Evolutionary conservation across 2,797 vertebrate species (phyloP).

Genomic region (Australoheros facetus): DNA sequence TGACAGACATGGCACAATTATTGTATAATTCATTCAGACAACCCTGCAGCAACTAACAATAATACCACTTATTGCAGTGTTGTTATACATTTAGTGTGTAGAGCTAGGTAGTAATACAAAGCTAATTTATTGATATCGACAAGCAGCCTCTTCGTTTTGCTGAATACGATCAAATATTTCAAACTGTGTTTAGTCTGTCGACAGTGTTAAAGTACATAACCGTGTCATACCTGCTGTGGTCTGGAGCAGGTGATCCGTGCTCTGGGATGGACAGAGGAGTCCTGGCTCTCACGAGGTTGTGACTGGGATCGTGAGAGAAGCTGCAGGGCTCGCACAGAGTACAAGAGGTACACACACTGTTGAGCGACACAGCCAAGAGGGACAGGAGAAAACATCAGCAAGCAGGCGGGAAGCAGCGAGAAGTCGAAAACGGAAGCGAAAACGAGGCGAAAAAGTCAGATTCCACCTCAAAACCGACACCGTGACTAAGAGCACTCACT

Average conservation of each 20-base stretch:
- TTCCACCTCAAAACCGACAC: background rate
- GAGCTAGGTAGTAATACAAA: accelerated
- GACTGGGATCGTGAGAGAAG: slow-evolving; percentile 88
- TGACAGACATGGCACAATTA: background rate
- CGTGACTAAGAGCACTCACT: background rate
- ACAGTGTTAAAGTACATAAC: background rate
- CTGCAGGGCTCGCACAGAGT: slow-evolving; percentile 91
- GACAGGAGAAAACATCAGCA: background rate
- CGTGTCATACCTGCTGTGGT: slow-evolving; percentile 80
- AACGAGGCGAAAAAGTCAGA: background rate
- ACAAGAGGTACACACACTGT: slow-evolving; percentile 90
- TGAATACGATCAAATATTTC: background rate
- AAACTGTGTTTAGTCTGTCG: background rate
- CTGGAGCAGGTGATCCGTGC: slow-evolving; percentile 78
- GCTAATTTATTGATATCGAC: background rate
- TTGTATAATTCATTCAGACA: background rate
- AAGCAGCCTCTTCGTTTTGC: background rate
- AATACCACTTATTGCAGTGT: accelerated
- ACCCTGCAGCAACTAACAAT: background rate
- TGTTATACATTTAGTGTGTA: background rate
- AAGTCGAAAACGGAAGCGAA: background rate
- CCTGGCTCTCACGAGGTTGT: slow-evolving; percentile 88
- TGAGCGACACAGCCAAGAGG: background rate
- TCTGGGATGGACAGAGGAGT: slow-evolving; percentile 85
- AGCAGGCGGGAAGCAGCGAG: background rate